Evolutionary conservation across 2,113 vertebrate genomes (phyloP), one percentile per base, ranked within the genome.

Genomic region (Rhynchomys soricoides): DNA sequence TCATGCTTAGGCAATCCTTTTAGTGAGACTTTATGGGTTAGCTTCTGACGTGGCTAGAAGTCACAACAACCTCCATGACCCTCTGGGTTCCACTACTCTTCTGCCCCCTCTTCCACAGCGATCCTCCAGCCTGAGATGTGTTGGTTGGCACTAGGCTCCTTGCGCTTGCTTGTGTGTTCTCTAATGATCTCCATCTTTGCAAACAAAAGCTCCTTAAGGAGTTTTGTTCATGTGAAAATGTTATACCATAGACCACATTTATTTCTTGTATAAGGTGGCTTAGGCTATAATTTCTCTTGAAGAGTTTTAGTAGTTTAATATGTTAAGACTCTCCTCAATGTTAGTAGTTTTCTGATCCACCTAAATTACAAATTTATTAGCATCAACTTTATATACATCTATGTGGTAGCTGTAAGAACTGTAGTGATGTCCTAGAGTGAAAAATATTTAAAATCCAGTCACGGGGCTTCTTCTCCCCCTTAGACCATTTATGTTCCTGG

Each of bases 161-260:
- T 50, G 8, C 1, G 7, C 8, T 34, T 78, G 45, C 3, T 50
- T 50, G 2, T 19, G 45, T 50, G 29, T 78, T 78, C 29, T 34
- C 43, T 78, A 34, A 50, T 50, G 29, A 3, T 50, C 48, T 50
- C 45, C 45, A 34, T 50, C 29, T 50, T 16, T 5, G 75, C 45
- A 78, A 78, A 78, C 29, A 78, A 15, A 78, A 78, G 45, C 16
- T 26, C 50, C 31, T 57, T 52, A 81, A 55, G 34, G 50, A 52
- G 52, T 81, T 81, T 81, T 81, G 75, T 77, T 70, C 16, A 71
- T 64, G 55, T 48, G 40, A 89, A 78, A 15, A 7, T 45, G 70
- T 94, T 91, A 89, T 86, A 68, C 31, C 50, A 21, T n/a, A 9
- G 22, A 62, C 79, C 70, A n/a, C 90, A 52, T 57, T 94, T 82